These are phyloP conservation scores for Scelioninae gen. 1 DNA, from an alignment of 2,888 invertebrate genomes.

Conservation along the genomic window DNA sequence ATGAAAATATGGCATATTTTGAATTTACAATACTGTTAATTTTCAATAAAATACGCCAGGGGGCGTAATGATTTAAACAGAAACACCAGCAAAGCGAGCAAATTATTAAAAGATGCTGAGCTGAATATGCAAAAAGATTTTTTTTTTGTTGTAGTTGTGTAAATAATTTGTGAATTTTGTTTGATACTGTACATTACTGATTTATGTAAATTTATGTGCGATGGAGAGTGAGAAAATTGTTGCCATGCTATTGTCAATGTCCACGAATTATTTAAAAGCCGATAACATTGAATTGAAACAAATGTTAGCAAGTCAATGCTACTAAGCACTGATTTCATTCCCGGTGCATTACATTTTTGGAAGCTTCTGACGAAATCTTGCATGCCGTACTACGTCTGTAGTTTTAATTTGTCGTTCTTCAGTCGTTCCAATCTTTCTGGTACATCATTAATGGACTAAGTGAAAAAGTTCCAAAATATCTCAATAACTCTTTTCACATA, in stretches of 20 bases:
- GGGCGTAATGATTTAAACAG: not conserved
- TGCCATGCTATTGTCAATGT: slow-evolving; percentile 32
- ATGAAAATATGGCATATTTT: no score
- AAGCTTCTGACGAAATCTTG: slow-evolving; percentile 49
- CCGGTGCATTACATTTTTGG: slow-evolving; percentile 47
- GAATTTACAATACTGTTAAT: not conserved
- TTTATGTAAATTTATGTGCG: slow-evolving; percentile 1
- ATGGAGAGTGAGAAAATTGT: slow-evolving; percentile 55
- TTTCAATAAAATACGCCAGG: not conserved
- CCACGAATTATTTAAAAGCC: slow-evolving; percentile 16
- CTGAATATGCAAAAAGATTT: slow-evolving; percentile 1
- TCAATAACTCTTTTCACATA: no score
- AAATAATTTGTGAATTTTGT: slow-evolving; percentile 17
- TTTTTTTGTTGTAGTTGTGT: slow-evolving; percentile 13
- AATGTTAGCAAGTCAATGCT: slow-evolving; percentile 11
- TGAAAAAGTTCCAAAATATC: no score
- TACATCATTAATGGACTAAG: slow-evolving; percentile 44
- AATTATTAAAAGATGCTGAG: not conserved
- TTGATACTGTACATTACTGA: slow-evolving; percentile 6
- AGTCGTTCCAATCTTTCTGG: slow-evolving; percentile 39
- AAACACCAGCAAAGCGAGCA: not conserved
- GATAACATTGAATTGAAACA: no score
- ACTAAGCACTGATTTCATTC: slow-evolving; percentile 28
- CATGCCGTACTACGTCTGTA: slow-evolving; percentile 65
- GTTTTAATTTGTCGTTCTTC: slow-evolving; percentile 50